Evolutionary conservation across 1,140 invertebrate species (phyloP), one percentile per base, ranked within the genome.

Genomic region (Drosophila arizonae): DNA sequence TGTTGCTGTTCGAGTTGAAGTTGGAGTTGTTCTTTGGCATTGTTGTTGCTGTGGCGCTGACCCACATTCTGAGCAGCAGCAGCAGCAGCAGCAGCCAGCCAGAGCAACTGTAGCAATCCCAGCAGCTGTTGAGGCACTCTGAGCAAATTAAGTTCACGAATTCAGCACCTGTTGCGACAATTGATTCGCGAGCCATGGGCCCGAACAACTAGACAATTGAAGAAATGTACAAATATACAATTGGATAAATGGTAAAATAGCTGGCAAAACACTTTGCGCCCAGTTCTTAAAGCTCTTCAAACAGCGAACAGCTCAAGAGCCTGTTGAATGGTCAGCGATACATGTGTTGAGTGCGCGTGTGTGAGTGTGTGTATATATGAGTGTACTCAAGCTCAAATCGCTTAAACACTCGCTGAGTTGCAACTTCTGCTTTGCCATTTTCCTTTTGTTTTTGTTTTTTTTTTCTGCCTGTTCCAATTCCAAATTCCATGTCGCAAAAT

Each of bases 251-350:
- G 13, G 60, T 6, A 26, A 62, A 36, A 63, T 52, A 26, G 48
- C 36, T 51, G 43, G 26, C 52, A 11, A 56, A 50, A 60, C 21
- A 43, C 39, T 67, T 67, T 56, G 56, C 6, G 33, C 5, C 33
- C 15, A 41, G 36, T 17, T 41, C 54, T 17, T 21, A 13, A 39
- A 56, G 54, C 28, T 52, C 67, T 63, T 26, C 15, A 45, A 56
- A 30, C 24, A 52, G 9, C 10, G 30, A 77, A 72, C 74, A 54
- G 30, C n/a, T 75, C 55, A 45, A 77, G 72, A 48, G 76, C 61
- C 56, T 71, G 60, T 77, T 77, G 72, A 74, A 71, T 77, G 72
- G 66, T 75, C 66, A 75, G 66, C 72, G 76, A 77, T 77, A 71
- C 56, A 61, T 41, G 50, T 51, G 51, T 9, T 69, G 46, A 77